phyloP scores from a whole-genome alignment of 2,888 invertebrate genomes.

The Rambutsinella grinnellia region DNA sequence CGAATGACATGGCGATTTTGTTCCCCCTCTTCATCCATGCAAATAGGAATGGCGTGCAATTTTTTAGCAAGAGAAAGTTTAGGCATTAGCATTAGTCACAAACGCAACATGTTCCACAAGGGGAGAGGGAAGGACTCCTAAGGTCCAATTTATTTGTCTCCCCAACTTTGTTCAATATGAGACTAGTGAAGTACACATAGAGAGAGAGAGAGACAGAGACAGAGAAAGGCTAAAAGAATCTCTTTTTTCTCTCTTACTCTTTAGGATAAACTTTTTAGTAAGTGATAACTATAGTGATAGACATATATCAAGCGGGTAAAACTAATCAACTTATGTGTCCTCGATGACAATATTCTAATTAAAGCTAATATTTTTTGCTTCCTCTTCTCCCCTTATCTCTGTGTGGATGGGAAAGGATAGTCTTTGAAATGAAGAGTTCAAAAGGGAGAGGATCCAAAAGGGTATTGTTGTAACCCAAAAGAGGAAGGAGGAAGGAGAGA shows the following conservation, averaged over 20 bases:
- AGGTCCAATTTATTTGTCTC: conserved; percentile 3
- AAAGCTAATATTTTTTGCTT: no score
- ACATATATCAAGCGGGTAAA: no score
- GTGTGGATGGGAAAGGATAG: no score
- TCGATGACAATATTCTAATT: no score
- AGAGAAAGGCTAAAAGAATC: neutral
- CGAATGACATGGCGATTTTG: conserved; percentile 26
- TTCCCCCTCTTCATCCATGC: neutral
- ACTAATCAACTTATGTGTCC: no score
- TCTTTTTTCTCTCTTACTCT: neutral
- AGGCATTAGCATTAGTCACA: neutral
- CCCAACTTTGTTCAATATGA: conserved; percentile 3
- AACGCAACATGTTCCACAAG: neutral
- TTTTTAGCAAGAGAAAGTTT: neutral
- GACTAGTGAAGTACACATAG: no score
- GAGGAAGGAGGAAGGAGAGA: no score
- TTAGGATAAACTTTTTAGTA: conserved; percentile 7
- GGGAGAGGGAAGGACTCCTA: neutral
- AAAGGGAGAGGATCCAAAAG: no score
- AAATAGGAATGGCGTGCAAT: neutral
- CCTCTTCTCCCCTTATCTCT: no score
- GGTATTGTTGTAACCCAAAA: no score
- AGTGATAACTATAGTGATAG: no score
- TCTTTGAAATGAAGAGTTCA: no score
- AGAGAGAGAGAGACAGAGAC: neutral